These are phyloP conservation scores for Melopsittacus undulatus DNA, from an alignment of 2,797 vertebrate species.

Conservation along the genomic window DNA sequence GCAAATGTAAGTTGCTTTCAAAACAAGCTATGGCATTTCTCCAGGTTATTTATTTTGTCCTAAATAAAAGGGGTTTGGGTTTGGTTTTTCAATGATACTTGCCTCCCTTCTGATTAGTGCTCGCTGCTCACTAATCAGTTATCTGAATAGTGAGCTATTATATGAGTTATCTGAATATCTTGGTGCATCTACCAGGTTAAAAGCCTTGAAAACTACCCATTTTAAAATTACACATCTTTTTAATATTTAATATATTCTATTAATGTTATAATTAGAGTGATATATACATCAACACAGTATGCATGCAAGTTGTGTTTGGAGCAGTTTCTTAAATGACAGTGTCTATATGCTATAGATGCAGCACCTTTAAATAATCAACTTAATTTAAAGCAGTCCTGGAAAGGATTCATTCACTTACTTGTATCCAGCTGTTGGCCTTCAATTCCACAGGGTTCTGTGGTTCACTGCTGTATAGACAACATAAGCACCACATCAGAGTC, in stretches of 20 bases:
- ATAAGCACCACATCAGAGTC: conserved; percentile 87
- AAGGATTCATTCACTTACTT: conserved; percentile 76
- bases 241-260: conserved; percentile 4
- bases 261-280: conserved; percentile 27
- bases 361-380: conserved; percentile 52
- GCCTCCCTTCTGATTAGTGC: neutral
- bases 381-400: conserved; percentile 47
- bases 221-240: conserved; percentile 6
- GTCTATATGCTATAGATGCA: neutral
- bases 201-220: neutral
- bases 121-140: neutral
- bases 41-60: conserved; percentile 2
- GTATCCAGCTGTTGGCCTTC: conserved; percentile 90
- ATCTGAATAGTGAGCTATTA: neutral
- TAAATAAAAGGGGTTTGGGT: neutral
- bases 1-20: neutral
- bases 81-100: neutral
- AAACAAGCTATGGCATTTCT: conserved; percentile 20
- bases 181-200: neutral
- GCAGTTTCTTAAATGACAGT: conserved; percentile 29
- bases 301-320: neutral
- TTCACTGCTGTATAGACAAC: conserved; percentile 85
- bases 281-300: neutral
- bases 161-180: neutral
- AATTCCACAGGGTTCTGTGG: conserved; percentile 84